Percentiles rank a stretch among this genome's conserved stretches.
Evolutionary conservation across 1,140 invertebrate genomes (phyloP).

Genomic region (Riptortus pedestris): DNA sequence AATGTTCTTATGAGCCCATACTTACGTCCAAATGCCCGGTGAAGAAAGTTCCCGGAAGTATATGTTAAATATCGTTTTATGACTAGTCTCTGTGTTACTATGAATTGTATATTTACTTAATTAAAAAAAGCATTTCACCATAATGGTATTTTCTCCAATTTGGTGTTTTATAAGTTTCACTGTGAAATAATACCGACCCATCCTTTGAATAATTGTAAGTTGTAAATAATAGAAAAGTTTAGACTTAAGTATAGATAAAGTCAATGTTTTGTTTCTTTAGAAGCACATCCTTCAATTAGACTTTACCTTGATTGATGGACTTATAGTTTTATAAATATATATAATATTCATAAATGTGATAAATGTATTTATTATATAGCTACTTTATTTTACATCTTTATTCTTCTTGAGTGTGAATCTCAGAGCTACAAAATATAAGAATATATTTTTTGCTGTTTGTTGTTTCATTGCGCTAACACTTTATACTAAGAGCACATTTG

Average conservation of each 20-base stretch:
- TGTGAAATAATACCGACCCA: not conserved
- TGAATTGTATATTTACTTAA: not conserved
- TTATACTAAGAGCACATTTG: constrained; percentile 7
- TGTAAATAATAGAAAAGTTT: not conserved
- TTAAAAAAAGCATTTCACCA: not conserved
- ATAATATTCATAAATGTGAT: constrained; percentile 14
- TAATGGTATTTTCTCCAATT: not conserved
- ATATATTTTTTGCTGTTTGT: constrained; percentile 15
- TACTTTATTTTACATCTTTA: constrained; percentile 9
- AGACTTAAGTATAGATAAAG: not conserved
- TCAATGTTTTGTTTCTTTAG: not conserved
- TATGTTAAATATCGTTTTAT: not conserved
- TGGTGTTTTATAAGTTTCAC: not conserved
- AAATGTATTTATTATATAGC: constrained; percentile 12
- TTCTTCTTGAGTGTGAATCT: constrained; percentile 3
- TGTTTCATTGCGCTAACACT: not conserved
- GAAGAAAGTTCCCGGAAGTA: not conserved
- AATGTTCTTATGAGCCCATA: not conserved
- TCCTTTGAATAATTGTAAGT: not conserved
- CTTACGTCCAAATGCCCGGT: not conserved
- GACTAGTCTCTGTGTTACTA: not conserved
- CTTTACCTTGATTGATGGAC: not conserved
- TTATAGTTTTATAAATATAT: constrained; percentile 16
- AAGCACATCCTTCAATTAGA: not conserved
- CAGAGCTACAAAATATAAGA: constrained; percentile 1